Conservation (phyloP, 1,140 invertebrate species). For the Papilio xuthus region DNA sequence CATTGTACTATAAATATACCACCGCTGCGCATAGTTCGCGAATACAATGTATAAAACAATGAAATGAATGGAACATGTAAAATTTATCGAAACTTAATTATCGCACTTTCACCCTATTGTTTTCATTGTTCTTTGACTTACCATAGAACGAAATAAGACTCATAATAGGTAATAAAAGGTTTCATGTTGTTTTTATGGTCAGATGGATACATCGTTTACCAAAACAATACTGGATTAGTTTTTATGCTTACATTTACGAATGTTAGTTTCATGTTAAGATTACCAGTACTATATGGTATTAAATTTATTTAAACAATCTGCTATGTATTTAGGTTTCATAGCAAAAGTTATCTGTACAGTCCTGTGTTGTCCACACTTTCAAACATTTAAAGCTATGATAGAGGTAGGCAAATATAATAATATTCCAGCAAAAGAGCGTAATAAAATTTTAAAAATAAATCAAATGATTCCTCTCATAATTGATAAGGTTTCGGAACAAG, state of each 20-base stretch:
- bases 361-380: no score
- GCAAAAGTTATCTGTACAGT: no score
- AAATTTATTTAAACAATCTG: neutral
- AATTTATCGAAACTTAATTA: slow-evolving; percentile 33
- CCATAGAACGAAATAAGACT: neutral
- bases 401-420: neutral
- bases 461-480: neutral
- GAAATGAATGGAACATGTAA: slow-evolving; percentile 24
- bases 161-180: slow-evolving; percentile 7
- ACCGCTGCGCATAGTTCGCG: neutral
- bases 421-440: neutral
- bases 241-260: no score
- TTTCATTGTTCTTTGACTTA: slow-evolving; percentile 20
- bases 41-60: slow-evolving; percentile 23
- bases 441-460: neutral
- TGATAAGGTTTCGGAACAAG: neutral
- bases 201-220: neutral
- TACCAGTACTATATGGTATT: neutral
- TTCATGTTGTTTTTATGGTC: neutral
- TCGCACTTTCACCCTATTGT: slow-evolving; percentile 29
- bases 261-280: neutral
- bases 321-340: no score
- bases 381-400: neutral
- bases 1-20: neutral
- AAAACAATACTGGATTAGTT: neutral